Percentiles rank a stretch among this genome's conserved stretches.
These are phyloP conservation scores for Clarias platycephalus DNA, from an alignment of 2,797 vertebrate species.

Conservation along the genomic window DNA sequence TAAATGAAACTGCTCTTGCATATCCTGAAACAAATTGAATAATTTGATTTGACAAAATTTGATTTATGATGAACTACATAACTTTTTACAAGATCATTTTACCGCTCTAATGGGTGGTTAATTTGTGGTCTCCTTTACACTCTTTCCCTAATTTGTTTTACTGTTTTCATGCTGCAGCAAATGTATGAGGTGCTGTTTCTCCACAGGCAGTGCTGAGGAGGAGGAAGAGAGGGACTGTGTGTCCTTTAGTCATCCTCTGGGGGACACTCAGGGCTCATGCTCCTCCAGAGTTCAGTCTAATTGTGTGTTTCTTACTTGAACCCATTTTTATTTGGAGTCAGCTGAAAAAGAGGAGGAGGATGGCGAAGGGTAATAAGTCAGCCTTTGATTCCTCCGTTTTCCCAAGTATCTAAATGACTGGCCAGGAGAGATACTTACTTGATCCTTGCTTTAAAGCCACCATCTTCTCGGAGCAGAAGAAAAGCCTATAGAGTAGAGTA, in stretches of 20 bases:
- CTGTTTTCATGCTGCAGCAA: slow-evolving; percentile 22
- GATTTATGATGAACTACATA: slow-evolving; percentile 41
- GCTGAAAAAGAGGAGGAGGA: slow-evolving; percentile 6
- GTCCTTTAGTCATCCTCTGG: slow-evolving; percentile 51
- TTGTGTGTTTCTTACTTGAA: slow-evolving; percentile 58
- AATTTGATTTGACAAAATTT: slow-evolving; percentile 37
- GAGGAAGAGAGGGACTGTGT: slow-evolving; percentile 18
- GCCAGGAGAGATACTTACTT: slow-evolving; percentile 71
- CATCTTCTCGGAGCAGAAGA: slow-evolving; percentile 36
- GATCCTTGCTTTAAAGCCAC: slow-evolving; percentile 63
- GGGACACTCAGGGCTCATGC: slow-evolving; percentile 49
- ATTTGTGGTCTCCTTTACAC: slow-evolving; percentile 17
- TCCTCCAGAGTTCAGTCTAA: slow-evolving; percentile 51
- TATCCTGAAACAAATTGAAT: slow-evolving; percentile 32
- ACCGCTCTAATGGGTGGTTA: slow-evolving; percentile 31
- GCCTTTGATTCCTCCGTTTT: slow-evolving; percentile 58
- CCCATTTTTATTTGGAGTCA: slow-evolving; percentile 42
- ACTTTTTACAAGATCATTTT: slow-evolving; percentile 35
- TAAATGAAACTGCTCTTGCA: slow-evolving; percentile 42
- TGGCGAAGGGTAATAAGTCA: slow-evolving; percentile 52
- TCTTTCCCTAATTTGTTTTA: slow-evolving; percentile 34
- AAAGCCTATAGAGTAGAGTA: slow-evolving; percentile 64
- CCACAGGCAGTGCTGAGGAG: slow-evolving; percentile 11
- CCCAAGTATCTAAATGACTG: slow-evolving; percentile 54
- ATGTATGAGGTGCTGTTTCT: slow-evolving; percentile 13